These are phyloP conservation scores for Muscina levida DNA, from an alignment of 2,888 invertebrate genomes.

Conservation along the genomic window DNA sequence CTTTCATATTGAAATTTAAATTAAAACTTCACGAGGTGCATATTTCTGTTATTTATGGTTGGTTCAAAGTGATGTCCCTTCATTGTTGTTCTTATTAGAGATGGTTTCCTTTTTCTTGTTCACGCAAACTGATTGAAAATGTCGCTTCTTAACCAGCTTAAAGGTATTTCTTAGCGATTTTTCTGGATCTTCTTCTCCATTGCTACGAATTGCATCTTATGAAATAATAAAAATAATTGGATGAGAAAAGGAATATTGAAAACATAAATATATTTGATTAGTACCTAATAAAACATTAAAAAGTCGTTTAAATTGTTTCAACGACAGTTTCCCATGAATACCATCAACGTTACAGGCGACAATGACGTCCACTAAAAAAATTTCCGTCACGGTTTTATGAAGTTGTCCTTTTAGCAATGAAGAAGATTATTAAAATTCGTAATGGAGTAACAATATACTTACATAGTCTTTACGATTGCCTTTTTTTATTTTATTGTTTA, in stretches of 20 bases:
- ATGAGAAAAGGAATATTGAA: neutral
- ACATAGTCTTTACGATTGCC: constrained; percentile 1
- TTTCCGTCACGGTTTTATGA: neutral
- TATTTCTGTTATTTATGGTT: neutral
- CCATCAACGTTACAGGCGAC: neutral
- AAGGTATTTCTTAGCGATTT: neutral
- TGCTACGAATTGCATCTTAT: constrained; percentile 4
- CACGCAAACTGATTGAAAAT: constrained; percentile 6
- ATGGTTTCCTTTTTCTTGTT: neutral
- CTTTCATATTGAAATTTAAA: neutral
- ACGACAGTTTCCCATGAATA: no score
- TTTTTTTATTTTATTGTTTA: constrained; percentile 10
- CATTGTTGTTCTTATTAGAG: neutral
- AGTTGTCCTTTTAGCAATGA: constrained; percentile 13
- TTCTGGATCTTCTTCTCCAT: constrained; percentile 15
- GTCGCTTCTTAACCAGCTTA: neutral
- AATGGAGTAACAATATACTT: constrained; percentile 6
- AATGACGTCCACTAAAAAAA: constrained; percentile 2
- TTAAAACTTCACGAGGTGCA: neutral
- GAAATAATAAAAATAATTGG: neutral
- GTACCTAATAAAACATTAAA: constrained; percentile 4
- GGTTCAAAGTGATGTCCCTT: neutral
- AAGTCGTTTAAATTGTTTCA: no score
- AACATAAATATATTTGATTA: constrained; percentile 2
- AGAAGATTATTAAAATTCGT: neutral